Base-by-base conservation (phyloP, 2,888 invertebrate genomes). In the Hirudinaria manillensis region DNA sequence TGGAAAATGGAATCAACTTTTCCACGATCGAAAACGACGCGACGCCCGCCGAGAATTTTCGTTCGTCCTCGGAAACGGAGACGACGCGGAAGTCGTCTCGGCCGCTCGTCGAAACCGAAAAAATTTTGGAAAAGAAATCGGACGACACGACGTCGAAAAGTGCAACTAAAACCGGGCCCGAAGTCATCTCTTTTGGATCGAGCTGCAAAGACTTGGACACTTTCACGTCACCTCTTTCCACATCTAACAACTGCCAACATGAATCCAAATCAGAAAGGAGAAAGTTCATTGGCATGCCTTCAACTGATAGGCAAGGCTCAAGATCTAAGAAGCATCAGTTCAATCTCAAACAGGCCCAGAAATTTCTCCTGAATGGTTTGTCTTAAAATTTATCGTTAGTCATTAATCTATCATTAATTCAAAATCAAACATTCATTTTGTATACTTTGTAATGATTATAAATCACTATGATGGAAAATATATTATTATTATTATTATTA, bases 181-280 rank as follows among this genome's bases (percentile, higher is more conserved):
- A n/a, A 7, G n/a, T 68, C 32, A 34, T 68, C n/a, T 68, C 68
- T 29, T 68, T 68, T 68, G 68, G 68, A 29, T 13, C 36, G 36
- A 21, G 68, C 36, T 68, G 68, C 36, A 68, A 34, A 32, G 68
- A 68, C 36, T 34, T 68, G 68, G 68, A 68, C 21, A 68, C 68
- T 68, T 68, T 68, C 36, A 24, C 13, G 16, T 34, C 34, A 19
- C n/a, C 34, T 21, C n/a, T 24, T 36, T 34, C 32, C 1, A 68
- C 10, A 16, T 34, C 32, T 7, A n/a, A 34, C 2, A 68, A 68
- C 13, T n/a, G 32, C n/a, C 68, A 68, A 36, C 61, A 61, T 61
- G 27, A 61, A 19, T n/a, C 24, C 13, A 16, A n/a, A n/a, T n/a
- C 16, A 45, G 45, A 45, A 45, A 45, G 45, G 45, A 45, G 45